These are phyloP conservation scores for Vanessa tameamea DNA, from an alignment of 1,140 invertebrate species.

Conservation along the genomic window DNA sequence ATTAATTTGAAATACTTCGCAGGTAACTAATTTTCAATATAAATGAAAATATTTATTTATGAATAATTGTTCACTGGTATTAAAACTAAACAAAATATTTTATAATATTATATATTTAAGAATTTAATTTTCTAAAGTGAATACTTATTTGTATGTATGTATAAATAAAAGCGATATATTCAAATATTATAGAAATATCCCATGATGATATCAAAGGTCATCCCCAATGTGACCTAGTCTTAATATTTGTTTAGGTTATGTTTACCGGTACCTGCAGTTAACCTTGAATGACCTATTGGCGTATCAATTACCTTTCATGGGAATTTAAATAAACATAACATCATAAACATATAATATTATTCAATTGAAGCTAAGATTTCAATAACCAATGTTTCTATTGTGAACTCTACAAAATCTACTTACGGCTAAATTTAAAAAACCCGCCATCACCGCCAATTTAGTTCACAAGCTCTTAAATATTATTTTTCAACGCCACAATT, in stretches of 20 bases:
- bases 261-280: slow-evolving; percentile 68
- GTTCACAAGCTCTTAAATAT: slow-evolving; percentile 34
- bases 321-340: slow-evolving; percentile 21
- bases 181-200: slow-evolving; percentile 1
- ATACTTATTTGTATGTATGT: background rate
- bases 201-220: slow-evolving; percentile 62
- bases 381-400: slow-evolving; percentile 1
- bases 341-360: slow-evolving; percentile 1
- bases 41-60: background rate
- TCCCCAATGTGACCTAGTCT: slow-evolving; percentile 67
- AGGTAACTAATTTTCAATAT: background rate
- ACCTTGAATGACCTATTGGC: slow-evolving; percentile 77
- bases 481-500: slow-evolving; percentile 40
- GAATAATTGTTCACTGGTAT: background rate
- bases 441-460: slow-evolving; percentile 53
- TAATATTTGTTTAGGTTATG: slow-evolving; percentile 62
- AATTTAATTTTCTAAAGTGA: background rate
- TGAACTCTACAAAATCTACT: slow-evolving; percentile 37
- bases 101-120: background rate
- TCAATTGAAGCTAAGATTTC: background rate
- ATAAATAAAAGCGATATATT: slow-evolving; percentile 9
- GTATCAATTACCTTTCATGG: slow-evolving; percentile 22
- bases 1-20: too few species aligned
- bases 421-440: slow-evolving; percentile 57
- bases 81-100: background rate